These are phyloP conservation scores for Drosophila diplacantha DNA, from an alignment of 2,888 invertebrate genomes.

Conservation along the genomic window DNA sequence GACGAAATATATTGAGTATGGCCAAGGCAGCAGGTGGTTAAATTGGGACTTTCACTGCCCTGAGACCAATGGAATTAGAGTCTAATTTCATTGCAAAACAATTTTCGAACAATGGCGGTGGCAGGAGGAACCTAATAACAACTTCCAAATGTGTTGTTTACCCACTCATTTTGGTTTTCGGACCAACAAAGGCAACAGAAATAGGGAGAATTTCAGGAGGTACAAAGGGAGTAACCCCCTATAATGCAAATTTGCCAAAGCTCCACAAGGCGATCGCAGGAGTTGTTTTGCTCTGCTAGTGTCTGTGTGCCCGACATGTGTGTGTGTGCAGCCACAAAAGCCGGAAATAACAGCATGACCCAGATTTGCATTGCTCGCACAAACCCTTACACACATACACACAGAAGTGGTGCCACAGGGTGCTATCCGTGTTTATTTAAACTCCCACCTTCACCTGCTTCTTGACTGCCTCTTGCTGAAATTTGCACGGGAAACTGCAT, in stretches of 20 bases:
- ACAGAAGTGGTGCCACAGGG: constrained; percentile 2
- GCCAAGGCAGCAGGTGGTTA: background rate
- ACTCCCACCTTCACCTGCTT: constrained; percentile 28
- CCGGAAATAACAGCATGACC: constrained; percentile 69
- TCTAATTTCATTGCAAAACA: constrained; percentile 69
- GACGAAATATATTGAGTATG: background rate
- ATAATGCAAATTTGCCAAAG: constrained; percentile 60
- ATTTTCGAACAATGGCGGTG: constrained; percentile 50
- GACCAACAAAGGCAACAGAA: constrained; percentile 1
- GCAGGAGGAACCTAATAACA: constrained; percentile 48
- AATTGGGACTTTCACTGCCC: constrained; percentile 10
- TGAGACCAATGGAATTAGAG: constrained; percentile 59
- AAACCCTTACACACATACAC: background rate
- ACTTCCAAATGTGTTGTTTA: constrained; percentile 53
- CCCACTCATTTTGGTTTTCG: constrained; percentile 51
- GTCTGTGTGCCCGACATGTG: background rate
- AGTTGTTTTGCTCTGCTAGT: constrained; percentile 9
- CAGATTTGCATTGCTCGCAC: constrained; percentile 48
- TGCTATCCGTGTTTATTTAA: constrained; percentile 38
- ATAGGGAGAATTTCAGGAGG: background rate
- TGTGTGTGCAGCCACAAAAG: constrained; percentile 56
- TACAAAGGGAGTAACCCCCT: constrained; percentile 22
- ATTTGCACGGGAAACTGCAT: too few species aligned
- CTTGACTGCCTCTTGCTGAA: constrained; percentile 11
- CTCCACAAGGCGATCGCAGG: constrained; percentile 57